Percentiles rank a stretch among this genome's conserved stretches.
Evolutionary conservation across 1,140 invertebrate genomes (phyloP).

Genomic region (Philaenus spumarius): DNA sequence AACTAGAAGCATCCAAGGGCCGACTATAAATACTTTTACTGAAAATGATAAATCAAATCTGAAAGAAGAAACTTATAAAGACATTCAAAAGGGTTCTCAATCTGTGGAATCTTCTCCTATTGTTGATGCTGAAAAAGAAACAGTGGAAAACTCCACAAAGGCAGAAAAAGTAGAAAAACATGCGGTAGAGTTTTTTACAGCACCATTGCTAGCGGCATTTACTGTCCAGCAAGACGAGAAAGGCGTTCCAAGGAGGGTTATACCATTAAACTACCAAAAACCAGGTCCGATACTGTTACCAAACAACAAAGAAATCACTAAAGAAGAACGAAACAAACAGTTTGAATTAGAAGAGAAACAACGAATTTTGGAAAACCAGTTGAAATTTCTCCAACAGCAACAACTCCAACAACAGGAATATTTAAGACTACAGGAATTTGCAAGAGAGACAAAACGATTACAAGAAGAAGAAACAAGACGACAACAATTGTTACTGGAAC

Average conservation of each 20-base stretch:
- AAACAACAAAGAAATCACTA: constrained; percentile 28
- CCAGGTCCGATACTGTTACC: constrained; percentile 24
- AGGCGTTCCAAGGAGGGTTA: constrained; percentile 65
- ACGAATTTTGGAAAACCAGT: constrained; percentile 57
- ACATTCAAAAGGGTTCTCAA: not conserved
- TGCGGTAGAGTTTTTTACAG: constrained; percentile 71
- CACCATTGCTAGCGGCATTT: constrained; percentile 71
- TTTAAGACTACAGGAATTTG: constrained; percentile 17
- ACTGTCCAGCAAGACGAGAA: constrained; percentile 72
- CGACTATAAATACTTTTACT: not conserved
- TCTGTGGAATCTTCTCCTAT: constrained; percentile 33
- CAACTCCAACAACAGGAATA: constrained; percentile 40
- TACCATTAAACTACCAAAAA: constrained; percentile 51
- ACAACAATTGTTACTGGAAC: constrained; percentile 25
- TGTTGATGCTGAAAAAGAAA: constrained; percentile 53
- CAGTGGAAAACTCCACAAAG: constrained; percentile 33
- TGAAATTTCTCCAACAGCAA: constrained; percentile 57
- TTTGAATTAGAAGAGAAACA: constrained; percentile 61
- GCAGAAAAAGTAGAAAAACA: constrained; percentile 18
- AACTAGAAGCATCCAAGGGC: constrained; percentile 9
- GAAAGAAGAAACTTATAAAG: not conserved
- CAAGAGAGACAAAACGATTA: constrained; percentile 37
- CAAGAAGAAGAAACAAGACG: constrained; percentile 29
- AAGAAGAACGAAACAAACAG: constrained; percentile 42
- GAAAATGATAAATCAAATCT: not conserved